These are phyloP conservation scores for Sminthurinus signatus DNA, from an alignment of 1,140 invertebrate genomes.

Conservation along the genomic window DNA sequence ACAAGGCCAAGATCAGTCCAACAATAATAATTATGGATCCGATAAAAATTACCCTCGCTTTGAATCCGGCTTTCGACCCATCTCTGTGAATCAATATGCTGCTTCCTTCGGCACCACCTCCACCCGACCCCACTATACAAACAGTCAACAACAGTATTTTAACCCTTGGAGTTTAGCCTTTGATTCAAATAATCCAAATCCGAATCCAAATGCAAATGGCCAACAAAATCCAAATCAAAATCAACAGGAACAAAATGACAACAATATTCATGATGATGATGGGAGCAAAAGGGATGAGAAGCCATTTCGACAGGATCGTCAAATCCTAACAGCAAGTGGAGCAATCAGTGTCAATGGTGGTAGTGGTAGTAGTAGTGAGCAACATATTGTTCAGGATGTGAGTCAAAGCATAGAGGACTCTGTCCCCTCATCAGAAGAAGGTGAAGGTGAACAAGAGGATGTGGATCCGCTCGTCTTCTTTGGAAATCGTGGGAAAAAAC, in stretches of 20 bases:
- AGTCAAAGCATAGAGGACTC: not conserved
- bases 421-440: not conserved
- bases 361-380: not conserved
- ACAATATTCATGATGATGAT: not conserved
- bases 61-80: slow-evolving; percentile 32
- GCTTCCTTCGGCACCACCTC: slow-evolving; percentile 16
- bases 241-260: not conserved
- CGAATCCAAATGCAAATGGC: not conserved
- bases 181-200: slow-evolving; percentile 6
- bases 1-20: no score
- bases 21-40: slow-evolving; percentile 3
- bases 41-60: slow-evolving; percentile 17
- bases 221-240: not conserved
- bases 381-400: not conserved
- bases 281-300: not conserved
- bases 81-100: slow-evolving; percentile 27
- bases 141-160: slow-evolving; percentile 18
- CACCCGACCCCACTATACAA: slow-evolving; percentile 9
- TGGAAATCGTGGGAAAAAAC: slow-evolving; percentile 14
- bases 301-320: slow-evolving; percentile 7
- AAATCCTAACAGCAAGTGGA: not conserved
- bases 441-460: not conserved
- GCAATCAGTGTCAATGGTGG: not conserved
- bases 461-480: not conserved
- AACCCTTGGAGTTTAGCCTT: slow-evolving; percentile 19